Conservation (phyloP, 2,888 invertebrate genomes). For the Nebria salina region DNA sequence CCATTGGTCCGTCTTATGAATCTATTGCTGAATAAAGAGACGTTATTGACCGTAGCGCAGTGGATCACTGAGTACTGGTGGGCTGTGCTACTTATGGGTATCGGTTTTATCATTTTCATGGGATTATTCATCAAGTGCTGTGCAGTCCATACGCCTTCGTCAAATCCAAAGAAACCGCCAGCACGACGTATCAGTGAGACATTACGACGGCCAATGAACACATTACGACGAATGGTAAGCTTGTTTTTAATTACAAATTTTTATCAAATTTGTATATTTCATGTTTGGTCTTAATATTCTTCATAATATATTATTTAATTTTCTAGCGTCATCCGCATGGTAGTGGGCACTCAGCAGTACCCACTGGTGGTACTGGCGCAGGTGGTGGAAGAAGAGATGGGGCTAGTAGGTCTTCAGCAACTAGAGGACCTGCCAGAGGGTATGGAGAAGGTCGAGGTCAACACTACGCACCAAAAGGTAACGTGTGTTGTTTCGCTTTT, state of each 20-base stretch:
- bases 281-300: neutral
- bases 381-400: constrained; percentile 57
- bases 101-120: constrained; percentile 94
- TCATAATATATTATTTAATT: neutral
- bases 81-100: constrained; percentile 90
- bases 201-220: constrained; percentile 89
- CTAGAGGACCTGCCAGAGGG: constrained; percentile 72
- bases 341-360: constrained; percentile 56
- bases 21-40: constrained; percentile 90
- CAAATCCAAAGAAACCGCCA: constrained; percentile 97
- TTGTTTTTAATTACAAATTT: constrained; percentile 5
- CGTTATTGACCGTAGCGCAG: constrained; percentile 85
- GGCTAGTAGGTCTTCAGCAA: constrained; percentile 60
- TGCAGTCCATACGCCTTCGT: constrained; percentile 99
- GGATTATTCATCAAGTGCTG: constrained; percentile 99
- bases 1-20: constrained; percentile 97
- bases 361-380: constrained; percentile 55
- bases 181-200: constrained; percentile 94
- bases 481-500: constrained; percentile 21
- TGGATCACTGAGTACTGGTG: constrained; percentile 98
- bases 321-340: constrained; percentile 62
- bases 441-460: constrained; percentile 78
- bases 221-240: constrained; percentile 84
- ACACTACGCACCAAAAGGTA: constrained; percentile 78
- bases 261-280: neutral